These are phyloP conservation scores for Drosophila melanosoma DNA, from an alignment of 2,888 invertebrate species.

Conservation along the genomic window DNA sequence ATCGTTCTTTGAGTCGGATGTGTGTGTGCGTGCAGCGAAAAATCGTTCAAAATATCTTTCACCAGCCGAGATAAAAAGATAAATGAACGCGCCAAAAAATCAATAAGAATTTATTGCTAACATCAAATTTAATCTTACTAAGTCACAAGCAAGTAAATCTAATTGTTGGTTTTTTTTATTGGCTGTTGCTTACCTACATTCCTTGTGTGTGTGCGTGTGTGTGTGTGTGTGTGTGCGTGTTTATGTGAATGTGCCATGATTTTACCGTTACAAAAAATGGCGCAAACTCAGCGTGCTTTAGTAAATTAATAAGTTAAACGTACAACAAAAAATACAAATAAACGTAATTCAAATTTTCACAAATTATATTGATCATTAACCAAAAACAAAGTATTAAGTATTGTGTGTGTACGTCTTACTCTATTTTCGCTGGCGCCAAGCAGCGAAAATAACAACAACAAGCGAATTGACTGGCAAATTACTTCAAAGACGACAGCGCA, in stretches of 20 bases:
- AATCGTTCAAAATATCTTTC: conserved; percentile 5
- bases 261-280: conserved; percentile 56
- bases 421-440: conserved; percentile 29
- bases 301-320: conserved; percentile 36
- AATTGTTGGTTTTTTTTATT: conserved; percentile 5
- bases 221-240: conserved; percentile 21
- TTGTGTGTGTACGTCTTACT: conserved; percentile 22
- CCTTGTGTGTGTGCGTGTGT: conserved; percentile 10
- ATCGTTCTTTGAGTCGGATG: conserved; percentile 36
- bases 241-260: conserved; percentile 21
- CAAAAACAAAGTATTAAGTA: conserved; percentile 20
- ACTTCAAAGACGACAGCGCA: conserved; percentile 34
- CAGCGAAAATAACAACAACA: conserved; percentile 16
- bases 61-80: conserved; percentile 21
- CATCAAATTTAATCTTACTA: conserved; percentile 6
- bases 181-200: conserved; percentile 4
- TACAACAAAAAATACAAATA: conserved; percentile 12
- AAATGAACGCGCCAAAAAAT: conserved; percentile 39
- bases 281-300: conserved; percentile 28
- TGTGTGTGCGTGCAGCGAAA: conserved; percentile 11
- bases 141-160: not conserved
- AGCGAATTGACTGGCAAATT: conserved; percentile 28
- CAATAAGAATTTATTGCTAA: conserved; percentile 16
- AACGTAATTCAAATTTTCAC: conserved; percentile 26
- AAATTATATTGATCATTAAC: conserved; percentile 53